Evolutionary conservation across 64 coral and sea anemone species (phyloP), one percentile per base, ranked within the genome.

Genomic region (Pocillopora verrucosa): DNA sequence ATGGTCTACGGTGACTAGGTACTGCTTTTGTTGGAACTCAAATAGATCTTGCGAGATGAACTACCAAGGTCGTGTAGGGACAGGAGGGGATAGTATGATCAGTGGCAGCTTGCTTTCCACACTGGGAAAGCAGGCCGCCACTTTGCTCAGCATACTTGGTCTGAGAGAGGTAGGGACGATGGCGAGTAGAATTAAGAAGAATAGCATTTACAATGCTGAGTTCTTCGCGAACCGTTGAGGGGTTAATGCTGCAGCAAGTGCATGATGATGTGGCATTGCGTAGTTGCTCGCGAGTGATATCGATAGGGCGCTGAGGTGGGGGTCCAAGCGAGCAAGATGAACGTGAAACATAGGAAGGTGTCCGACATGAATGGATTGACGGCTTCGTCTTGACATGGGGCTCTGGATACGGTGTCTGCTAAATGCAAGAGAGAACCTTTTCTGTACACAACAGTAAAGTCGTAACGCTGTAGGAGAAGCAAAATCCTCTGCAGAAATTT

Each of bases 391-490:
- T 72, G 63, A 12, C 16, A 88, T 58, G 86, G 86, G 16, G 86
- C 72, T 61, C 72, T 75, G 10, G 86, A 88, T n/a, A 88, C 74
- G 36, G 87, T 88, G 57, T 88, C 87, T n/a, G n/a, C n/a, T n/a
- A n/a, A n/a, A n/a, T 13, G 74, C 87, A 15, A 88, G 22, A 65
- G 74, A 19, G 77, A 90, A 59, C 63, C 88, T 81, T n/a, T n/a
- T n/a, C n/a, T n/a, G n/a, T n/a, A n/a, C n/a, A n/a, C n/a, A n/a
- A n/a, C n/a, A n/a, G n/a, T 37, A 34, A 82, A 82, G 16, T 82
- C 30, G 79, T 82, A 82, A 19, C 30, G 79, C 79, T 37, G 60
- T n/a, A 82, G 60, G 79, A 64, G 65, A 82, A 82, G 79, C 59
- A 64, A 64, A 59, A 82, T 65, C 15, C 37, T 82, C 25, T 82